A percentile compares a stretch with the other conserved stretches of the same genome.
These are phyloP conservation scores for Psilanteris sp. DNA, from an alignment of 1,140 invertebrate genomes.

Conservation along the genomic window DNA sequence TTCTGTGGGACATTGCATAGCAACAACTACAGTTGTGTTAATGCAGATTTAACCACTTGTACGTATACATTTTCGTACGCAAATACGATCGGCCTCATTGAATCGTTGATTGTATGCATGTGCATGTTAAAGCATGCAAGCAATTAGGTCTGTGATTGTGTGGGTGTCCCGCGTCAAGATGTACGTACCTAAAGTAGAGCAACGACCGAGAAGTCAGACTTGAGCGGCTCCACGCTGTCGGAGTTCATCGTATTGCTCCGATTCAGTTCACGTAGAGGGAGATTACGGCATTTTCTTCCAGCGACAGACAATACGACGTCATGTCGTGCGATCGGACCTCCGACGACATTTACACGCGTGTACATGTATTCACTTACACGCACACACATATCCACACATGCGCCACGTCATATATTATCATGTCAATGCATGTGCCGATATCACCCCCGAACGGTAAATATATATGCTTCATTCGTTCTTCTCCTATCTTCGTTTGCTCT, in stretches of 20 bases:
- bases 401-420: background rate
- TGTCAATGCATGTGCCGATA: background rate
- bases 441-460: conserved; percentile 21
- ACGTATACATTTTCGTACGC: too few species aligned
- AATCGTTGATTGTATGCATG: too few species aligned
- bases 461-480: conserved; percentile 3
- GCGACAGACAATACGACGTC: conserved; percentile 61
- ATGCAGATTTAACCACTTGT: too few species aligned
- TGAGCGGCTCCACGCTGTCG: conserved; percentile 72
- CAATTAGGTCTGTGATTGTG: too few species aligned
- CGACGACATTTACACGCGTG: conserved; percentile 4
- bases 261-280: conserved; percentile 63
- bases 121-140: too few species aligned
- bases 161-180: conserved; percentile 61
- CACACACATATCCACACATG: background rate
- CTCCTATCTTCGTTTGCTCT: too few species aligned
- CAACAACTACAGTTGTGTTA: too few species aligned
- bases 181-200: conserved; percentile 69
- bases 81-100: too few species aligned
- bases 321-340: conserved; percentile 37
- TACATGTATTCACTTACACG: conserved; percentile 3
- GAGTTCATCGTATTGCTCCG: conserved; percentile 71
- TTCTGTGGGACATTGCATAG: too few species aligned
- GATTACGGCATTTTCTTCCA: conserved; percentile 52
- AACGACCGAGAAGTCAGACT: conserved; percentile 72